These are phyloP conservation scores for Drosophila picticornis DNA, from an alignment of 2,888 invertebrate species.

Conservation along the genomic window DNA sequence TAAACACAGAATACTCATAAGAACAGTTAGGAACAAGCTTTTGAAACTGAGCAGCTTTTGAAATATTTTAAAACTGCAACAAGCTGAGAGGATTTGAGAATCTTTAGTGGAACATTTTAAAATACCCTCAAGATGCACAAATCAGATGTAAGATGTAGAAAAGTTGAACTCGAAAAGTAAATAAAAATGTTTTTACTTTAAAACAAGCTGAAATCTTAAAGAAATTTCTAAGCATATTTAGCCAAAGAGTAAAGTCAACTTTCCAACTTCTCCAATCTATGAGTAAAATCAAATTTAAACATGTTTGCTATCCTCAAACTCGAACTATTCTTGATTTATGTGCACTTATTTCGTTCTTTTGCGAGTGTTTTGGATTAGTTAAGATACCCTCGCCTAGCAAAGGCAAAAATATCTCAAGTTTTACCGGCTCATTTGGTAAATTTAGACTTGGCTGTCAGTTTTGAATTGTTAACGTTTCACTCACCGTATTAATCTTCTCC, in stretches of 20 bases:
- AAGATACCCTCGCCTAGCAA: neutral
- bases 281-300: too few relatives aligned
- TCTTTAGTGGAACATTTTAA: neutral
- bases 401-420: neutral
- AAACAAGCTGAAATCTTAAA: neutral
- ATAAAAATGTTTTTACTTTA: neutral
- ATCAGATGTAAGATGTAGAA: neutral
- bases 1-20: neutral
- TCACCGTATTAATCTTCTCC: slow-evolving; percentile 91
- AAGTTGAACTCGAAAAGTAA: neutral
- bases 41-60: neutral
- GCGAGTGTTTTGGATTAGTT: neutral
- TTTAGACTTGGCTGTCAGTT: neutral
- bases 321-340: neutral
- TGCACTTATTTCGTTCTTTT: neutral
- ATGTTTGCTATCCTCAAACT: neutral
- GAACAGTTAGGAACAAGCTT: neutral
- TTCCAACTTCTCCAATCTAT: neutral
- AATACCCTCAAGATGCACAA: neutral
- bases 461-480: slow-evolving; percentile 78
- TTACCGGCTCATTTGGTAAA: slow-evolving; percentile 5
- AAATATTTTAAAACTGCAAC: neutral
- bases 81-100: neutral
- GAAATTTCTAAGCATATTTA: neutral
- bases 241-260: neutral